A percentile compares a stretch with the other conserved stretches of the same genome.
These are phyloP conservation scores for Sogatella furcifera DNA, from an alignment of 1,140 invertebrate genomes.

Conservation along the genomic window DNA sequence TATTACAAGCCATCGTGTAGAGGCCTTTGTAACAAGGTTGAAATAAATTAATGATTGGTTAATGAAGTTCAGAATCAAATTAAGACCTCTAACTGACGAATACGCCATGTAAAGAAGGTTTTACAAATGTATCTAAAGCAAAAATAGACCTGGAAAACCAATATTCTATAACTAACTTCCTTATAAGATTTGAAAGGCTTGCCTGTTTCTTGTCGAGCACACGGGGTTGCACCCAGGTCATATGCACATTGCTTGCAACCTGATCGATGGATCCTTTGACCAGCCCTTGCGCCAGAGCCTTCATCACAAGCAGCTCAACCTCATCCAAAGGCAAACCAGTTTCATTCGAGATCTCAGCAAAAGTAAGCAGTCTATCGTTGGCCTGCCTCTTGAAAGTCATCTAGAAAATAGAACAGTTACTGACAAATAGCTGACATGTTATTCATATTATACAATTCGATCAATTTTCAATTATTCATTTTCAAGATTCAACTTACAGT, in stretches of 20 bases:
- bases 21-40: too few species aligned
- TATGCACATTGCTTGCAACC: constrained; percentile 67
- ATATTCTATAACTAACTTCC: too few species aligned
- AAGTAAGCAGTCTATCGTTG: constrained; percentile 67
- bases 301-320: constrained; percentile 96
- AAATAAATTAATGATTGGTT: too few species aligned
- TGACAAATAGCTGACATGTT: too few species aligned
- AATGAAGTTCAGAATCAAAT: too few species aligned
- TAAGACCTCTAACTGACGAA: too few species aligned
- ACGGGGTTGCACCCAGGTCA: constrained; percentile 87
- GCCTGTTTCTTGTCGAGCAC: constrained; percentile 67
- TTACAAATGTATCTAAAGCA: not conserved
- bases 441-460: too few species aligned
- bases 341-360: constrained; percentile 80
- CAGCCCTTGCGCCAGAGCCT: constrained; percentile 88
- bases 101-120: too few species aligned
- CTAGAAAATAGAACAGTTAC: constrained; percentile 27
- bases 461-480: too few species aligned
- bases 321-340: constrained; percentile 71
- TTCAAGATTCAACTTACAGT: too few species aligned
- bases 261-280: constrained; percentile 94
- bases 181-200: not conserved
- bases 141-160: not conserved
- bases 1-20: too few species aligned
- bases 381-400: constrained; percentile 58